phyloP scores from a whole-genome alignment of 2,888 invertebrate genomes.

The Isotomurus palustris region DNA sequence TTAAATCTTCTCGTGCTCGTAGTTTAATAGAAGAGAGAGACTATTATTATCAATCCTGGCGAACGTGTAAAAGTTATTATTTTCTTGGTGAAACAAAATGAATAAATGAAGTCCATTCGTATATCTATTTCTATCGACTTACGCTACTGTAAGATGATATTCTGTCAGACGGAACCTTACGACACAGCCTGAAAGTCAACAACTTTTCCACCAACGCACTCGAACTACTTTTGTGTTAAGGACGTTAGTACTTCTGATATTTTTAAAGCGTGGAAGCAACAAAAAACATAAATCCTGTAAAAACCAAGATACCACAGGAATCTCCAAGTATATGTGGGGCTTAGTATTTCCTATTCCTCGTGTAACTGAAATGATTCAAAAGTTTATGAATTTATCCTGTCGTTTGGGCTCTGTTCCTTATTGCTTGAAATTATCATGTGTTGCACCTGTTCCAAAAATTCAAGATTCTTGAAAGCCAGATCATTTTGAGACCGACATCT shows the following conservation, averaged over 20 bases:
- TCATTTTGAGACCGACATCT: no score
- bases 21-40: neutral
- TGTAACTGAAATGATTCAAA: neutral
- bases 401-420: neutral
- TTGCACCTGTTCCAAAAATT: conserved; percentile 17
- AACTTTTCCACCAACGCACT: neutral
- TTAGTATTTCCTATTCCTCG: conserved; percentile 3
- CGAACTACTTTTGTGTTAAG: conserved; percentile 2
- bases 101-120: neutral
- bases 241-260: conserved; percentile 2
- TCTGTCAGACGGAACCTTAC: neutral
- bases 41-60: neutral
- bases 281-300: conserved; percentile 1
- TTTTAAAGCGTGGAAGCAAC: conserved; percentile 7
- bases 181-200: neutral
- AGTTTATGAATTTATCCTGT: conserved; percentile 1
- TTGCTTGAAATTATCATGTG: conserved; percentile 5
- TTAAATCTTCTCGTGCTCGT: neutral
- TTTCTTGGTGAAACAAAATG: neutral
- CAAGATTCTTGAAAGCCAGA: neutral
- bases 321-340: conserved; percentile 8
- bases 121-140: neutral
- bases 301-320: neutral
- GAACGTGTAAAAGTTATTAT: neutral
- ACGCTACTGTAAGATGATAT: conserved; percentile 1